Evolutionary conservation across 2,797 vertebrate species (phyloP), one percentile per base, ranked within the genome.

Genomic region (Halcyon smyrnensis): DNA sequence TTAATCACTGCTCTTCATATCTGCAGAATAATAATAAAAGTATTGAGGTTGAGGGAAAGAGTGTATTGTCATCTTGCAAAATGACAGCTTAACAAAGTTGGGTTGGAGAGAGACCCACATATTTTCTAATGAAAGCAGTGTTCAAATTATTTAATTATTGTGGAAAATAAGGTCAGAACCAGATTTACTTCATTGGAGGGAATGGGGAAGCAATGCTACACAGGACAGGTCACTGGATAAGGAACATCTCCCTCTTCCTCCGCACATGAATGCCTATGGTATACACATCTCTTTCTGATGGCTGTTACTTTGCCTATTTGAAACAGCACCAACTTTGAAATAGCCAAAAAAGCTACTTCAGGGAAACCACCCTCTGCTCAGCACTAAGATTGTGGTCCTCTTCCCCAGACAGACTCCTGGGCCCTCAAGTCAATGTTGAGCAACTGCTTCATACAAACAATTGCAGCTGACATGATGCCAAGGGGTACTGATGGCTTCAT

Each of bases 321-420:
- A 85, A 90, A 48, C 14, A 43, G 7, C 8, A 39, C 12, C 34
- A 64, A 15, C 10, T 71, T n/a, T 75, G 57, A 75, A 63, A 71
- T 11, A 54, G 62, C 7, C 10, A 10, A 41, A 68, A 46, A 63
- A 18, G 8, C 7, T 37, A 3, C 30, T 81, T 9, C 36, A 18
- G 20, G 24, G 11, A 50, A 69, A 10, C 13, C 32, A 45, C 5
- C 1, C 56, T 59, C 59, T 77, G 46, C 36, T 54, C 53, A 70
- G 25, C n/a, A 6, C 4, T 16, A 5, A 21, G 20, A 30, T 11
- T 27, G 1, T 0, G 0, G 10, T 57, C 5, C 15, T n/a, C 21
- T 54, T 65, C 25, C 36, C 34, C 57, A 54, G 51, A 69, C 51
- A 78, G 56, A 17, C 46, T 23, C 27, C 34, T 19, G 20, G 45